Conservation (phyloP, 2,113 vertebrate species). For the Pterocles orientalis region DNA sequence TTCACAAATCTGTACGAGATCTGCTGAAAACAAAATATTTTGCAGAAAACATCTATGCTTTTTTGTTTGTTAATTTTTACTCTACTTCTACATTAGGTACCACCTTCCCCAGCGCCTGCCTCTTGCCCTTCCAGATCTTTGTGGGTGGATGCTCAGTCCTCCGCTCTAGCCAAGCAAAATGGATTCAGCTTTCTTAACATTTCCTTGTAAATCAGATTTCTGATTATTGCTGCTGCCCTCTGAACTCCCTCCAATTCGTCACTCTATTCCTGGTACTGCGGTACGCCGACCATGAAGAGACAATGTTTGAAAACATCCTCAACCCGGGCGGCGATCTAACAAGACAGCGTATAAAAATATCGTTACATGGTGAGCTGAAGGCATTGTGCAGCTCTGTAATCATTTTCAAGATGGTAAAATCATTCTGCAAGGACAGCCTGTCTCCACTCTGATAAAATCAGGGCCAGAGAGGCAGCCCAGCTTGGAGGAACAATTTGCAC, state of each 20-base stretch:
- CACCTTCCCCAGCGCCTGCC: not conserved
- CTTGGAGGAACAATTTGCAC: constrained; percentile 60
- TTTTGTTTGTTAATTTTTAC: not conserved
- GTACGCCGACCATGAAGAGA: constrained; percentile 3
- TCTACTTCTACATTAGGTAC: not conserved
- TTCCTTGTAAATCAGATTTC: constrained; percentile 57
- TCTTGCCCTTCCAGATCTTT: not conserved
- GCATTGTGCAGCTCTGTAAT: constrained; percentile 57
- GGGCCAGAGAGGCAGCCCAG: constrained; percentile 58
- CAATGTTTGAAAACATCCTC: constrained; percentile 54
- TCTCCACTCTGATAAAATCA: constrained; percentile 69
- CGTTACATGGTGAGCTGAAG: constrained; percentile 30
- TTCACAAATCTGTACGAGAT: not conserved
- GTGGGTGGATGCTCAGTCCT: not conserved
- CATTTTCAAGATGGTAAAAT: constrained; percentile 66
- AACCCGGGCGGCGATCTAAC: constrained; percentile 28
- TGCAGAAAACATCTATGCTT: not conserved
- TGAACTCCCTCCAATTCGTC: constrained; percentile 42
- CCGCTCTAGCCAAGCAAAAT: not conserved
- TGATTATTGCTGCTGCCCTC: constrained; percentile 58
- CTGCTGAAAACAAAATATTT: not conserved
- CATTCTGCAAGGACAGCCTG: constrained; percentile 67
- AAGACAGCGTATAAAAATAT: constrained; percentile 49
- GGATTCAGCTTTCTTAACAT: constrained; percentile 24
- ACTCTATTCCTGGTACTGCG: constrained; percentile 28